Conservation (phyloP, 2,113 vertebrate species). For the Erythrocercus mccallii region DNA sequence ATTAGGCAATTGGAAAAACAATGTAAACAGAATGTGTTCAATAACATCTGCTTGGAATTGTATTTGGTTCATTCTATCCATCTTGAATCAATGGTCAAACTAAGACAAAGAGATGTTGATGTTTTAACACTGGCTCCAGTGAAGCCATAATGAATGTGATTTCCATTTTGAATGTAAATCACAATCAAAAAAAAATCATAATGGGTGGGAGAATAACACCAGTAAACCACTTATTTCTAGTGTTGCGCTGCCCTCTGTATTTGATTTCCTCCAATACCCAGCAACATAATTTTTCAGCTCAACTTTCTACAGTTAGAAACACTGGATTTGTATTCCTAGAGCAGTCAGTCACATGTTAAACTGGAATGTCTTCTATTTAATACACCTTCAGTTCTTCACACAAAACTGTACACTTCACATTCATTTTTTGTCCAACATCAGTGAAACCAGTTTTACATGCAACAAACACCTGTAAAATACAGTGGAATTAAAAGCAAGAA, state of each 20-base stretch:
- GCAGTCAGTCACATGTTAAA: not conserved
- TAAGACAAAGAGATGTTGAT: not conserved
- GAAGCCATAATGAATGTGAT: not conserved
- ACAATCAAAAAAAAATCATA: not conserved
- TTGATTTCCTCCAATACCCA: not conserved
- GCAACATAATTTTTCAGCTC: not conserved
- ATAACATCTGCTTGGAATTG: not conserved
- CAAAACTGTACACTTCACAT: not conserved
- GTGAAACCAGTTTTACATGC: not conserved
- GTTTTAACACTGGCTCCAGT: not conserved
- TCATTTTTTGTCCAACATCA: not conserved
- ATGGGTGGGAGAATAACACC: not conserved
- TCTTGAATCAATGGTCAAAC: not conserved
- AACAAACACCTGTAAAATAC: not conserved
- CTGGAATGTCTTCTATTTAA: not conserved
- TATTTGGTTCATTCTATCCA: not conserved
- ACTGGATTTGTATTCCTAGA: not conserved
- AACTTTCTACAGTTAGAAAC: not conserved
- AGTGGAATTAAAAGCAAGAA: not conserved
- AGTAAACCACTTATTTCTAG: not conserved
- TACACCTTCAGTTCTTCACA: not conserved
- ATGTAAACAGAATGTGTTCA: slow-evolving; percentile 11
- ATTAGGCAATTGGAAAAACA: slow-evolving; percentile 42
- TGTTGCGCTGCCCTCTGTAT: not conserved
- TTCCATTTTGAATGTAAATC: too few species aligned